Percentiles rank a stretch among this genome's conserved stretches.
Evolutionary conservation across 2,113 vertebrate genomes (phyloP).

Genomic region (Zosterops borbonicus): DNA sequence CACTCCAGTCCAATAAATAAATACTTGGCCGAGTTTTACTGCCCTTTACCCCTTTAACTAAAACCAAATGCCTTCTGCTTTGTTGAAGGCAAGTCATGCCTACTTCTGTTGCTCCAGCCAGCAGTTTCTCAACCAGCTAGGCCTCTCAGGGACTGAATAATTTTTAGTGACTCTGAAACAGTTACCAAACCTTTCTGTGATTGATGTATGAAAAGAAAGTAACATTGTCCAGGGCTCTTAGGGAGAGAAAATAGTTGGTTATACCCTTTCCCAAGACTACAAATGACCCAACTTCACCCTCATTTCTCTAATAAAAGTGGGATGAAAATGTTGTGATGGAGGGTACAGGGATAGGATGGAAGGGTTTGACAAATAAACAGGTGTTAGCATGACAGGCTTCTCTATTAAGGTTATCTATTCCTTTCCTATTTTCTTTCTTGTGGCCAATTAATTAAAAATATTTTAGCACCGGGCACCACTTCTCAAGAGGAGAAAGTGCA

Average conservation of each 20-base stretch:
- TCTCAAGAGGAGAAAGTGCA: not conserved
- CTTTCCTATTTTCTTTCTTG: not conserved
- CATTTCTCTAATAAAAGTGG: not conserved
- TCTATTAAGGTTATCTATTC: not conserved
- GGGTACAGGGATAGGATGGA: not conserved
- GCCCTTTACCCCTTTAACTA: conserved; percentile 29
- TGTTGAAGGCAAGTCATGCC: conserved; percentile 7
- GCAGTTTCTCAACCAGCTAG: conserved; percentile 21
- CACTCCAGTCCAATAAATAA: conserved; percentile 1
- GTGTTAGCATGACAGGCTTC: not conserved
- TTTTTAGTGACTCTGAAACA: not conserved
- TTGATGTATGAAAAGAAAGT: not conserved
- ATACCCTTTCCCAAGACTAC: not conserved
- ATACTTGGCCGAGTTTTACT: not conserved
- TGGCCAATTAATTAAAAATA: not conserved
- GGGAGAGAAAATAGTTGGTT: not conserved
- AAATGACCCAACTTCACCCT: not conserved
- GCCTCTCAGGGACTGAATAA: not conserved
- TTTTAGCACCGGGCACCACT: not conserved
- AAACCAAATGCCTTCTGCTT: conserved; percentile 41
- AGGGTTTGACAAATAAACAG: not conserved
- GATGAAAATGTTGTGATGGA: not conserved
- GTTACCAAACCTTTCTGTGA: not conserved
- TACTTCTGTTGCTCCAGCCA: not conserved
- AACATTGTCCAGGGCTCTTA: not conserved